These are phyloP conservation scores for Aspidiotus destructor DNA, from an alignment of 2,888 invertebrate species.

Conservation along the genomic window DNA sequence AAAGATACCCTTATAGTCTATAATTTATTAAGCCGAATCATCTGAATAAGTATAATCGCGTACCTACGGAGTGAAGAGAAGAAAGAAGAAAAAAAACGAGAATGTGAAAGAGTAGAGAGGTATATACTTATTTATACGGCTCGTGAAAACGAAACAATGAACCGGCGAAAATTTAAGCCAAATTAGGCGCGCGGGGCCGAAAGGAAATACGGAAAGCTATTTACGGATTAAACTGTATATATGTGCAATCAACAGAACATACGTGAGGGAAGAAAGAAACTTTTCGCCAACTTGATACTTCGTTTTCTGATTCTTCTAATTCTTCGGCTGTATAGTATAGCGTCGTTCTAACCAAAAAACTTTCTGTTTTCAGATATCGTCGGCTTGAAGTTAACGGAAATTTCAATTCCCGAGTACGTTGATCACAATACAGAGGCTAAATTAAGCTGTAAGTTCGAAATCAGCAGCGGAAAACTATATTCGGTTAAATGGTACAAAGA, in stretches of 20 bases:
- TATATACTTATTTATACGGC: too few relatives aligned
- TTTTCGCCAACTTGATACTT: background rate
- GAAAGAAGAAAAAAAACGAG: too few relatives aligned
- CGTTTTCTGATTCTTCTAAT: slow-evolving; percentile 1
- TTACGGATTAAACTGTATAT: too few relatives aligned
- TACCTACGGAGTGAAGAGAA: too few relatives aligned
- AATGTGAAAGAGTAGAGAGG: too few relatives aligned
- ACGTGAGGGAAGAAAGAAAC: background rate
- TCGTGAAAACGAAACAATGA: too few relatives aligned
- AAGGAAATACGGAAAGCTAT: too few relatives aligned
- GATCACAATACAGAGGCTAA: slow-evolving; percentile 13
- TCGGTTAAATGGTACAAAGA: slow-evolving; percentile 32
- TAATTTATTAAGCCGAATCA: too few relatives aligned
- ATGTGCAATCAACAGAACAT: background rate
- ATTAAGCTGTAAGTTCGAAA: slow-evolving; percentile 29
- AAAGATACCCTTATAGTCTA: too few relatives aligned
- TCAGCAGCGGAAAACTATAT: slow-evolving; percentile 18
- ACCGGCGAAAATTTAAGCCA: too few relatives aligned
- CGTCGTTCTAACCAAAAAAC: background rate
- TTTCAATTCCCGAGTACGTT: slow-evolving; percentile 20
- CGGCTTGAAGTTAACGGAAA: slow-evolving; percentile 21
- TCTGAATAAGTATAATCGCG: too few relatives aligned
- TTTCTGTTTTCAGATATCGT: slow-evolving; percentile 13
- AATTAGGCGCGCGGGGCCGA: too few relatives aligned
- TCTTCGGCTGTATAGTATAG: background rate